These are phyloP conservation scores for Girardinus metallicus DNA, from an alignment of 2,797 vertebrate species.

Conservation along the genomic window DNA sequence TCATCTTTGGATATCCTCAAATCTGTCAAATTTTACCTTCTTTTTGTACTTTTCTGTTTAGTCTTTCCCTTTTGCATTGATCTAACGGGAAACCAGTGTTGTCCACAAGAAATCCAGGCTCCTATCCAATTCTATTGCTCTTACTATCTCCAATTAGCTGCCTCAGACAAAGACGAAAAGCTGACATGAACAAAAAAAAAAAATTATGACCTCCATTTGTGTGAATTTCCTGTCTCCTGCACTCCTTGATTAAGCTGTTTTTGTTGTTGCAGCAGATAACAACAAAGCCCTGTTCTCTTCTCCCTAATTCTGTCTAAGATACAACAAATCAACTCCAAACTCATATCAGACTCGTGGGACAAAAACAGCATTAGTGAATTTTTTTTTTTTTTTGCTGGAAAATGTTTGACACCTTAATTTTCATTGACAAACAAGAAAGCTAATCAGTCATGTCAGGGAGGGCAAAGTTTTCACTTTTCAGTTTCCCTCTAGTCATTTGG, in stretches of 20 bases:
- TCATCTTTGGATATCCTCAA: slow-evolving; percentile 37
- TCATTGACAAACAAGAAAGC: slow-evolving; percentile 82
- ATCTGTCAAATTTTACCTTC: slow-evolving; percentile 44
- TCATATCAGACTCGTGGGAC: slow-evolving; percentile 67
- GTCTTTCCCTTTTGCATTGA: slow-evolving; percentile 19
- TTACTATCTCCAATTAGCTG: slow-evolving; percentile 51
- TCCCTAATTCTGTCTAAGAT: slow-evolving; percentile 83
- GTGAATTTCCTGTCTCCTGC: slow-evolving; percentile 67
- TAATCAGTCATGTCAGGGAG: slow-evolving; percentile 78
- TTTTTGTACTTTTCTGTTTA: slow-evolving; percentile 37
- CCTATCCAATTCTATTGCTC: slow-evolving; percentile 43
- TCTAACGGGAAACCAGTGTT: slow-evolving; percentile 36
- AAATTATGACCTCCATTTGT: slow-evolving; percentile 71
- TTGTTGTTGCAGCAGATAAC: slow-evolving; percentile 79
- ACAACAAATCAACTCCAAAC: slow-evolving; percentile 80
- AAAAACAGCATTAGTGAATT: slow-evolving; percentile 75
- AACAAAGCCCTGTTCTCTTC: slow-evolving; percentile 72
- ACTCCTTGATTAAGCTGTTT: slow-evolving; percentile 81
- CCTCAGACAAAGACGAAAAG: slow-evolving; percentile 48
- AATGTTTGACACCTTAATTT: slow-evolving; percentile 87
- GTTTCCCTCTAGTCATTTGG: slow-evolving; percentile 60
- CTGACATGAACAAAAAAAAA: slow-evolving; percentile 69
- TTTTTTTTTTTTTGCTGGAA: slow-evolving; percentile 75
- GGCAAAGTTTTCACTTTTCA: slow-evolving; percentile 60
- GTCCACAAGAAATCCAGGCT: slow-evolving; percentile 49